Percentiles rank a stretch among this genome's conserved stretches.
phyloP scores from a whole-genome alignment of 2,797 vertebrate genomes.

The Acipenser oxyrinchus region DNA sequence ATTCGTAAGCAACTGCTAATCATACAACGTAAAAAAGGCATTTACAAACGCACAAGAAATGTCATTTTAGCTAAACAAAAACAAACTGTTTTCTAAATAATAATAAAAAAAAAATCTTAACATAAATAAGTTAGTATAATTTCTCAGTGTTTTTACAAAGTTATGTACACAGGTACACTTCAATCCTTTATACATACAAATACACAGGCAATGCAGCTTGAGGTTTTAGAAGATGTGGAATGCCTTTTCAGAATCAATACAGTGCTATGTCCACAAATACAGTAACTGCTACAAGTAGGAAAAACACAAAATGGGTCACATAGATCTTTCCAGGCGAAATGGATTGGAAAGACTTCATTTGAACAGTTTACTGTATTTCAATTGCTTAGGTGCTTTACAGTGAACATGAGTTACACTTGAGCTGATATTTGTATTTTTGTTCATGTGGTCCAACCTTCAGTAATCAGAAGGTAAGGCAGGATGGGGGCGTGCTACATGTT shows the following conservation, averaged over 20 bases:
- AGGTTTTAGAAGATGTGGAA: slow-evolving; percentile 46
- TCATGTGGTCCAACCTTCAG: no score
- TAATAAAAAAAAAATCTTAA: slow-evolving; percentile 67
- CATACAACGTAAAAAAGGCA: slow-evolving; percentile 69
- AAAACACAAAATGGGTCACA: no score
- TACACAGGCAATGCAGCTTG: slow-evolving; percentile 60
- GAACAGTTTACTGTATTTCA: no score
- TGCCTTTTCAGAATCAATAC: slow-evolving; percentile 43
- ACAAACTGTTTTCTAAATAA: slow-evolving; percentile 63
- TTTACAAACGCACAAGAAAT: slow-evolving; percentile 81
- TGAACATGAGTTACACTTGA: no score
- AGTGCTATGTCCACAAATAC: slow-evolving; percentile 17
- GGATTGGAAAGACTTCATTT: no score
- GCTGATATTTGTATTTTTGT: no score
- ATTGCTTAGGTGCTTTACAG: no score
- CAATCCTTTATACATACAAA: slow-evolving; percentile 58
- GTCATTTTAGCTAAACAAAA: slow-evolving; percentile 88
- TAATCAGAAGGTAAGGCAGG: no score
- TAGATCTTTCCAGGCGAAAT: no score
- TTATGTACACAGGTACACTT: slow-evolving; percentile 68
- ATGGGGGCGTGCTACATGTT: no score
- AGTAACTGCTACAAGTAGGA: background rate
- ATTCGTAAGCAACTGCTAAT: slow-evolving; percentile 46
- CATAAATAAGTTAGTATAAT: slow-evolving; percentile 99
- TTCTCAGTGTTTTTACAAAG: slow-evolving; percentile 98